A percentile compares a stretch with the other conserved stretches of the same genome.
Evolutionary conservation across 2,797 vertebrate species (phyloP).

Genomic region (Esox lucius): DNA sequence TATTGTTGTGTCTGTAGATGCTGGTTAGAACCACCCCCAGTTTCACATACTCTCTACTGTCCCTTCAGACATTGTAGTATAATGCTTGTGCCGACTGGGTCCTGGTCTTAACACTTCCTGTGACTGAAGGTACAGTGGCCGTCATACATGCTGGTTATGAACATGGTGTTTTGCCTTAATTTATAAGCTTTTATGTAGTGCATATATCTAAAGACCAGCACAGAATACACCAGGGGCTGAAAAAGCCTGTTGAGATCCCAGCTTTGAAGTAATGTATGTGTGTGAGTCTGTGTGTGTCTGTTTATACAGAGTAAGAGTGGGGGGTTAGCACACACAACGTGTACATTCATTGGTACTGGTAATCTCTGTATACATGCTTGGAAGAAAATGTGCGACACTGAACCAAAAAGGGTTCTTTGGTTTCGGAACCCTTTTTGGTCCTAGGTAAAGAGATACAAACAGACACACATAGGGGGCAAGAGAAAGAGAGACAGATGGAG

Average conservation of each 20-base stretch:
- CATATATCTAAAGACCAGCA: conserved; percentile 57
- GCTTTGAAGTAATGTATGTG: not conserved
- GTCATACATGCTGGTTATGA: not conserved
- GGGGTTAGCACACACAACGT: no score
- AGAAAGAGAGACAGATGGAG: not conserved
- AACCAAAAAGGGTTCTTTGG: no score
- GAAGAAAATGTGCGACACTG: no score
- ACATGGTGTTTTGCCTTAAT: conserved; percentile 53
- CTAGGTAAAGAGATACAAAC: conserved; percentile 19
- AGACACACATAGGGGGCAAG: not conserved
- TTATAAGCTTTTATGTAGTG: conserved; percentile 69
- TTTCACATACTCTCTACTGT: not conserved
- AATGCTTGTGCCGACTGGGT: not conserved
- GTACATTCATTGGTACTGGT: no score
- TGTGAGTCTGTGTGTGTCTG: conserved; percentile 26
- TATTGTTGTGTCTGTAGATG: no score
- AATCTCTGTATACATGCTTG: no score
- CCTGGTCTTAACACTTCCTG: not conserved
- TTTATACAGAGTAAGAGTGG: no score
- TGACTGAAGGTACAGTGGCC: not conserved
- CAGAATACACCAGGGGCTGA: not conserved
- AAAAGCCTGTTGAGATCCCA: not conserved
- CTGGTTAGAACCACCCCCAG: not conserved
- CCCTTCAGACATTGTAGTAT: not conserved
- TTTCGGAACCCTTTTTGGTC: no score